Base-by-base conservation (phyloP, 2,113 vertebrate species). In the Coreoperca whiteheadi region DNA sequence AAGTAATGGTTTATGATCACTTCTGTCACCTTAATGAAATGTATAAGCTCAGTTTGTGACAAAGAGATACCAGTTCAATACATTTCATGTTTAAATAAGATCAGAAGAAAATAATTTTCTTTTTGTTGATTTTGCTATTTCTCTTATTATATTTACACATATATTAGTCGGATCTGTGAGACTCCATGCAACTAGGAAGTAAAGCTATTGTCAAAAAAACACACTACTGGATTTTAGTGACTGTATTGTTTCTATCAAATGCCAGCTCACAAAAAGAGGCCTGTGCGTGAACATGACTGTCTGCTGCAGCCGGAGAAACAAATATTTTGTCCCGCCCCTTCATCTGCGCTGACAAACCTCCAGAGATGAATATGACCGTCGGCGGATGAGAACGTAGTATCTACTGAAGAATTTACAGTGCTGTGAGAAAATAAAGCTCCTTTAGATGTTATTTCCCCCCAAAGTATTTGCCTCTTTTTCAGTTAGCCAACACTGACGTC, bases 401-500 rank as follows among this genome's bases (percentile, higher is more conserved):
- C 70, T 34, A 64, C 46, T 18, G 20, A 65, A 74, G 18, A 76
- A 79, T 86, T 71, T 63, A 69, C 57, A 71, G 46, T 21, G 12
- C 28, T 39, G 2, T 20, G 61, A 69, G 57, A 43, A 74, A 73
- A 87, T 81, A 66, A 82, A 88, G 72, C 56, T 64, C 39, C 30
- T 83, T 77, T 57, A 83, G 63, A 83, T 80, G 28, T 9, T 73
- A 81, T 81, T 70, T 56, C 8, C 6, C 74, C 50, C 51, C 5
- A 53, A 83, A 82, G 51, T 75, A 88, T 79, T 77, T 72, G 32
- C 0, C 30, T 74, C 25, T 56, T 75, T 67, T 64, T 25, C 25
- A 65, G 14, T 21, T 25, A 66, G 61, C 39, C 23, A 66, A 56
- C 28, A 18, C 59, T 89, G 83, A 91, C 84, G 82, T 92, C 87